Conservation (phyloP, 2,113 vertebrate genomes). For the Hiodon alosoides region DNA sequence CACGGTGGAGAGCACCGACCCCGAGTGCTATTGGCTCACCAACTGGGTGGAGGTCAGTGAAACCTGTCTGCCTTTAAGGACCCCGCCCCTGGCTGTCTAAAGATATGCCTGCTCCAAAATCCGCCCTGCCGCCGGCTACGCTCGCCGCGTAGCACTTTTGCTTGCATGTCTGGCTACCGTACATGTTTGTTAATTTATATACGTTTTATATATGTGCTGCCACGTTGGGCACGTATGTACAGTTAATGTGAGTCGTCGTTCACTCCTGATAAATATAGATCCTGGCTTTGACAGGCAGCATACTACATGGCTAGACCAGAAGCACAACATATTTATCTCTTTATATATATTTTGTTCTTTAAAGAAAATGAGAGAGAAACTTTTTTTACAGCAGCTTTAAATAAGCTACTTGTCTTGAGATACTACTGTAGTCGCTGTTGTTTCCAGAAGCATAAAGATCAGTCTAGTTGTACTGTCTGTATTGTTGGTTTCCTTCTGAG, state of each 20-base stretch:
- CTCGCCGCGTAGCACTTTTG: neutral
- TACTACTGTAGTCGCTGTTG: no score
- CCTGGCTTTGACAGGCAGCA: neutral
- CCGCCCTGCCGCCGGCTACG: no score
- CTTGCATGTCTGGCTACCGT: no score
- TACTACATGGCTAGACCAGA: neutral
- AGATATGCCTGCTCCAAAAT: neutral
- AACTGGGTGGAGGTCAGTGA: slow-evolving; percentile 93
- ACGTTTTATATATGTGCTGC: neutral
- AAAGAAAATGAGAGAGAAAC: no score
- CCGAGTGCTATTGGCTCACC: slow-evolving; percentile 97
- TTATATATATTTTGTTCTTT: neutral
- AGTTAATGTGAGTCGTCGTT: neutral
- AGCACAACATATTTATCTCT: neutral
- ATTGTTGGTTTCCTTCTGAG: no score
- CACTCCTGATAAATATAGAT: slow-evolving; percentile 16
- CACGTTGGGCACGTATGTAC: no score
- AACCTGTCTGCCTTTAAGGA: neutral
- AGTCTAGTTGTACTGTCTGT: no score
- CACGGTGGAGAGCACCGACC: slow-evolving; percentile 97
- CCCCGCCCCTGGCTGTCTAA: no score
- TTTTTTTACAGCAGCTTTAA: no score
- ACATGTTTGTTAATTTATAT: no score
- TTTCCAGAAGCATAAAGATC: no score
- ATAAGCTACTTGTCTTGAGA: no score